Evolutionary conservation across 2,797 vertebrate species (phyloP).

Genomic region (Urophycis tenuis): DNA sequence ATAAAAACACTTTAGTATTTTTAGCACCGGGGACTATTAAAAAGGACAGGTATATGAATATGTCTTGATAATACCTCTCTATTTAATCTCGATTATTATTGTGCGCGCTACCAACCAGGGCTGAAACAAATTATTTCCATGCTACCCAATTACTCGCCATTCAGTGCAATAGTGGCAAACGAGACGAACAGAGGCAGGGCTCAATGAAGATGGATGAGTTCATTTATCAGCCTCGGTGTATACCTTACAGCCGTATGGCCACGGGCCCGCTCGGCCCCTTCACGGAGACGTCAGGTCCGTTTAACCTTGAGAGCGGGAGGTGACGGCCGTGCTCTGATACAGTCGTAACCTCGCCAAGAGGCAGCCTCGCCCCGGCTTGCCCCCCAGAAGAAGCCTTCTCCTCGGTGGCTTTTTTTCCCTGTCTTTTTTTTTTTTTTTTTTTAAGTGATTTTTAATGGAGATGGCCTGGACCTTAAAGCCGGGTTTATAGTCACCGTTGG

Average conservation of each 20-base stretch:
- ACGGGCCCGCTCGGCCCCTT: conserved; percentile 54
- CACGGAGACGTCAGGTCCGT: conserved; percentile 54
- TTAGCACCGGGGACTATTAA: neutral
- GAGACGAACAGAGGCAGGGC: conserved; percentile 50
- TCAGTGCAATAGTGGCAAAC: conserved; percentile 35
- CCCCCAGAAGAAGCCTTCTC: conserved; percentile 30
- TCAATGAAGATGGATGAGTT: conserved; percentile 68
- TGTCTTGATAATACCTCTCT: conserved; percentile 22
- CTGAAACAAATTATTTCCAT: conserved; percentile 31
- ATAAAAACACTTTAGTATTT: neutral
- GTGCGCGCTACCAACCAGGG: conserved; percentile 18
- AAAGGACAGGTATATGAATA: neutral
- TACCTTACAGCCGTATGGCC: conserved; percentile 60
- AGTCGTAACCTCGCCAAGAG: conserved; percentile 54
- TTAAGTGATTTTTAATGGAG: conserved; percentile 18
- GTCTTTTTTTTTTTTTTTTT: no score
- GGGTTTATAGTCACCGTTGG: neutral
- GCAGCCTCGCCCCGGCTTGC: conserved; percentile 39
- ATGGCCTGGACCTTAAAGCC: conserved; percentile 23
- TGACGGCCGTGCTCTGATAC: conserved; percentile 43
- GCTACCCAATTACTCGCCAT: conserved; percentile 47
- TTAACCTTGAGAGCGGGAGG: conserved; percentile 69
- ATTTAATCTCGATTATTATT: conserved; percentile 34
- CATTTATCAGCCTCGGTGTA: conserved; percentile 65
- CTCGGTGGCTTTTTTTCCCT: conserved; percentile 8